phyloP scores from a whole-genome alignment of 1,140 invertebrate genomes.

The Eupristina koningsbergeri region DNA sequence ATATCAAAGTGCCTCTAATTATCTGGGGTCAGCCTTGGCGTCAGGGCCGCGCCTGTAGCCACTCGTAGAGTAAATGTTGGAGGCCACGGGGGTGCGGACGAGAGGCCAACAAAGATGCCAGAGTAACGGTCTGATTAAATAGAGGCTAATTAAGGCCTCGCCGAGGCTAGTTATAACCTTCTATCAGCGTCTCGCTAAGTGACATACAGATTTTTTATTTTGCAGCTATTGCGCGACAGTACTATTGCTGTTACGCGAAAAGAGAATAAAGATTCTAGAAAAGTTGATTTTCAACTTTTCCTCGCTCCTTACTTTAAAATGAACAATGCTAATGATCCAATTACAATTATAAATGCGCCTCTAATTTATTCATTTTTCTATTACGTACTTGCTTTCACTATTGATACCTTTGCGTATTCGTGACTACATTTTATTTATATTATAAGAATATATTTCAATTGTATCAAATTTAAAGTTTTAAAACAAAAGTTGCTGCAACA shows the following conservation, averaged over 20 bases:
- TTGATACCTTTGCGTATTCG: too few relatives aligned
- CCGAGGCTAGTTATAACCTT: neutral
- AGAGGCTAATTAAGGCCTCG: conserved; percentile 30
- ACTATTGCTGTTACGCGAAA: neutral
- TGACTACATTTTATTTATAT: too few relatives aligned
- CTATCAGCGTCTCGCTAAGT: neutral
- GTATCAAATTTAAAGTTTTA: too few relatives aligned
- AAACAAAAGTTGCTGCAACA: too few relatives aligned
- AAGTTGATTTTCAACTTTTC: neutral
- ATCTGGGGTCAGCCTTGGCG: conserved; percentile 28
- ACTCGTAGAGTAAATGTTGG: conserved; percentile 41
- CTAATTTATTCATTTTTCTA: too few relatives aligned
- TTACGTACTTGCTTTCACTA: too few relatives aligned
- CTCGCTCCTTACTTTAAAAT: neutral
- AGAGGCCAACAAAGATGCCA: conserved; percentile 3
- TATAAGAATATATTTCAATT: too few relatives aligned
- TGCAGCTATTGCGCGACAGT: too few relatives aligned
- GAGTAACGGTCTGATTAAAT: conserved; percentile 46
- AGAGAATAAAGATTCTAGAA: neutral
- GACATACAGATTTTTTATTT: conserved; percentile 9
- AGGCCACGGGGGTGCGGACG: neutral
- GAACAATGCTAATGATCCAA: neutral
- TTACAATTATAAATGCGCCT: too few relatives aligned
- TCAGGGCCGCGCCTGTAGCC: neutral
- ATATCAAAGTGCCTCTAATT: conserved; percentile 40